Evolutionary conservation across 1,140 invertebrate genomes (phyloP).

Genomic region (Zaprionus davidi): DNA sequence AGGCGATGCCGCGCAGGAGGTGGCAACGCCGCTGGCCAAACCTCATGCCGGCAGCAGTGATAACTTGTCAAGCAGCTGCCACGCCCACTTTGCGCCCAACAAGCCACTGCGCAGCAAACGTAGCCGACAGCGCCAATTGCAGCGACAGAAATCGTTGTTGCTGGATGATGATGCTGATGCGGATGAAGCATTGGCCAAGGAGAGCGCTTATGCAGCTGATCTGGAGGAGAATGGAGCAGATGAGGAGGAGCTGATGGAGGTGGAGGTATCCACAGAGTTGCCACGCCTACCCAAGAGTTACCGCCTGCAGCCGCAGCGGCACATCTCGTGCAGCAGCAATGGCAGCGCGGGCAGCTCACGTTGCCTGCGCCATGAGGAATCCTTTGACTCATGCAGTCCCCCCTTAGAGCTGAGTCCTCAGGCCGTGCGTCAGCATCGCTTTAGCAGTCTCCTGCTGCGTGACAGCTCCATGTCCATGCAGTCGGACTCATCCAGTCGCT

Average conservation of each 20-base stretch:
- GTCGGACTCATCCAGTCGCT: conserved; percentile 88
- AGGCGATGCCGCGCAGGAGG: conserved; percentile 11
- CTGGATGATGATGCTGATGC: conserved; percentile 46
- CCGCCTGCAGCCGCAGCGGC: conserved; percentile 27
- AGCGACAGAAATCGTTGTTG: conserved; percentile 56
- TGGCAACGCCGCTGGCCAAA: not conserved
- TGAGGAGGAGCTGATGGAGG: not conserved
- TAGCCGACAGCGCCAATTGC: conserved; percentile 42
- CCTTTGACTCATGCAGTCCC: conserved; percentile 72
- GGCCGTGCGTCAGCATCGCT: conserved; percentile 61
- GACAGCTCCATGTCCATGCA: conserved; percentile 87
- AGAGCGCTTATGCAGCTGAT: conserved; percentile 67
- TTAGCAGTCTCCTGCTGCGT: conserved; percentile 81
- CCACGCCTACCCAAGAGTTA: conserved; percentile 19
- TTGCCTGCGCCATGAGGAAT: conserved; percentile 72
- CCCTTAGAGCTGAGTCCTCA: conserved; percentile 64
- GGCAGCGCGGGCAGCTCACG: conserved; percentile 15
- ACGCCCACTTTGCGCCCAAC: conserved; percentile 57
- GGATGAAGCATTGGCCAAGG: conserved; percentile 17
- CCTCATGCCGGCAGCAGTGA: conserved; percentile 58
- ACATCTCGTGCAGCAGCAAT: conserved; percentile 35
- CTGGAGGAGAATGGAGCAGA: conserved; percentile 61
- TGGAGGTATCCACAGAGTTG: not conserved
- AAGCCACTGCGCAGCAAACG: conserved; percentile 68
- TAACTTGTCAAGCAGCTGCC: conserved; percentile 45